These are phyloP conservation scores for Spodoptera litura DNA, from an alignment of 1,140 invertebrate genomes.

Conservation along the genomic window DNA sequence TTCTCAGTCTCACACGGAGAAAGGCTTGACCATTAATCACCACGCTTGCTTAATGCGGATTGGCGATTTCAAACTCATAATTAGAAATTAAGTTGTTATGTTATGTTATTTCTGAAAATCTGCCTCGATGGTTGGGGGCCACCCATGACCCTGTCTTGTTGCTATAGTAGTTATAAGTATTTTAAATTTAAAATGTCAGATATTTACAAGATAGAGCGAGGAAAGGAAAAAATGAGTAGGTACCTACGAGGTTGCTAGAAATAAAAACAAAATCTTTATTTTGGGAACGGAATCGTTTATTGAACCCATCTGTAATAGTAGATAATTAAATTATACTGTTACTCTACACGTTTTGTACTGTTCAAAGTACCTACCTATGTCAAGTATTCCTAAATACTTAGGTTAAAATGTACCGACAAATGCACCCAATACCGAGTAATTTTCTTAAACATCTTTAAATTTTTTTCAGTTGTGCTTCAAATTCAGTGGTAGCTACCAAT, in stretches of 20 bases:
- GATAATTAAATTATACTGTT: slow-evolving; percentile 83
- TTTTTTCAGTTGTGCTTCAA: slow-evolving; percentile 68
- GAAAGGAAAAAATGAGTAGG: not conserved
- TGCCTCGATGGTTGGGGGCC: no score
- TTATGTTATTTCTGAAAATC: no score
- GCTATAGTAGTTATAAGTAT: no score
- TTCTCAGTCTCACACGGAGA: no score
- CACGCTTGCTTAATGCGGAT: no score
- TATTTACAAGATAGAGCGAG: no score
- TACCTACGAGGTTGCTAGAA: not conserved
- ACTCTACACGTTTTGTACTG: slow-evolving; percentile 84
- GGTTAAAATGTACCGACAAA: slow-evolving; percentile 76
- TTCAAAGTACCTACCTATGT: slow-evolving; percentile 84
- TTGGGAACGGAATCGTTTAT: slow-evolving; percentile 85
- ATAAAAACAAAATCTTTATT: slow-evolving; percentile 68
- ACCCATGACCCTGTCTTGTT: no score
- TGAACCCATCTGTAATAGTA: slow-evolving; percentile 84
- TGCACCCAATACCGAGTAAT: slow-evolving; percentile 73
- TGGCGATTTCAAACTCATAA: no score
- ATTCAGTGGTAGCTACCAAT: slow-evolving; percentile 77
- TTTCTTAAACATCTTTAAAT: slow-evolving; percentile 48
- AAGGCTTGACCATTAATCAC: no score
- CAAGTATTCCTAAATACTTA: slow-evolving; percentile 78
- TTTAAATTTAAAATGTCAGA: no score
- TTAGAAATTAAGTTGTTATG: no score